Evolutionary conservation across 2,797 vertebrate genomes (phyloP).

Genomic region (Sebastes iracundus): DNA sequence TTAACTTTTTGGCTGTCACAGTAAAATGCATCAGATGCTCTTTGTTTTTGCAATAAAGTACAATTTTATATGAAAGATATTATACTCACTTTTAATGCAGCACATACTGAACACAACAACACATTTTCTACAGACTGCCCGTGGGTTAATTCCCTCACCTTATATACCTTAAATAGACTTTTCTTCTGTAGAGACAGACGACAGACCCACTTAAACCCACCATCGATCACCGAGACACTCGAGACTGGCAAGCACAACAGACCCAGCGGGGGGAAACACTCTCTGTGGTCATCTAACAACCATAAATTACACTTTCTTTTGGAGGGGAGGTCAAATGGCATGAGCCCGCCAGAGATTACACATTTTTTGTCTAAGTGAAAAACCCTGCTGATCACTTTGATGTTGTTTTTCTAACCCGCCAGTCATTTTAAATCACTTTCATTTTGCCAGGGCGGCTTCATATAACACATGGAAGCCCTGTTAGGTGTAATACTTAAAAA

Average conservation of each 20-base stretch:
- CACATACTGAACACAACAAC: background rate
- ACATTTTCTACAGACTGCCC: background rate
- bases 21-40: background rate
- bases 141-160: background rate
- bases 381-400: conserved; percentile 58
- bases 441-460: background rate
- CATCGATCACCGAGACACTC: conserved; percentile 47
- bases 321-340: conserved; percentile 54
- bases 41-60: background rate
- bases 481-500: conserved; percentile 10
- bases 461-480: conserved; percentile 13
- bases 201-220: conserved; percentile 46
- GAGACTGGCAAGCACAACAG: conserved; percentile 28
- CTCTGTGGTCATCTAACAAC: conserved; percentile 43
- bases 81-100: background rate
- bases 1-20: background rate
- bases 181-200: conserved; percentile 22
- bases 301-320: conserved; percentile 51
- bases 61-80: background rate
- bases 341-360: conserved; percentile 34
- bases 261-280: conserved; percentile 19
- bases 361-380: conserved; percentile 10
- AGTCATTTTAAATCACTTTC: conserved; percentile 44
- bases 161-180: conserved; percentile 13
- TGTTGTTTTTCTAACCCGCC: conserved; percentile 43